Evolutionary conservation across 2,888 invertebrate species (phyloP).

Genomic region (Coecobrya sp.): DNA sequence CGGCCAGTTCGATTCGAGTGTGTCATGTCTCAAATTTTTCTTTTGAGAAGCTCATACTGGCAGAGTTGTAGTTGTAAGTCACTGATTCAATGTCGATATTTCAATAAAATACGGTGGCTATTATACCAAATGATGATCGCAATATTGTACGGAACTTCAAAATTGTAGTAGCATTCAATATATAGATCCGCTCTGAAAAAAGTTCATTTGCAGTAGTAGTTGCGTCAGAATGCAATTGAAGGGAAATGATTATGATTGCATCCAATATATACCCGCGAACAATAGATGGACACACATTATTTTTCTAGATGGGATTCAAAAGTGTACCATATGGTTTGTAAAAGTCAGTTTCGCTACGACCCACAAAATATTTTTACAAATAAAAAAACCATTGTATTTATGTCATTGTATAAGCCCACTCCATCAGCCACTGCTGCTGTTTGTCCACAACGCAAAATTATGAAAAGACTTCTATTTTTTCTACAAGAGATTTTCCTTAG

Average conservation of each 20-base stretch:
- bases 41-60: too few relatives aligned
- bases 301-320: neutral
- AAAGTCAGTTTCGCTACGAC: too few relatives aligned
- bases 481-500: too few relatives aligned
- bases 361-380: too few relatives aligned
- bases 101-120: conserved; percentile 54
- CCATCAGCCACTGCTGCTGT: too few relatives aligned
- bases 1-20: too few relatives aligned
- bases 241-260: neutral
- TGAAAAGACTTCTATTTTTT: too few relatives aligned
- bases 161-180: neutral
- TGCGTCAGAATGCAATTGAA: conserved; percentile 14
- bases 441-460: too few relatives aligned
- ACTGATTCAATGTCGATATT: conserved; percentile 29
- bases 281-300: conserved; percentile 24
- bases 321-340: conserved; percentile 29
- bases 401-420: too few relatives aligned
- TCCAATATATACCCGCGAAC: conserved; percentile 15
- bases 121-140: conserved; percentile 21
- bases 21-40: conserved; percentile 41
- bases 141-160: neutral
- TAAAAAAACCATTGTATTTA: too few relatives aligned
- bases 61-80: too few relatives aligned
- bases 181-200: neutral
- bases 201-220: conserved; percentile 7